phyloP scores from a whole-genome alignment of 2,113 vertebrate species.

The Sebastes fasciatus region DNA sequence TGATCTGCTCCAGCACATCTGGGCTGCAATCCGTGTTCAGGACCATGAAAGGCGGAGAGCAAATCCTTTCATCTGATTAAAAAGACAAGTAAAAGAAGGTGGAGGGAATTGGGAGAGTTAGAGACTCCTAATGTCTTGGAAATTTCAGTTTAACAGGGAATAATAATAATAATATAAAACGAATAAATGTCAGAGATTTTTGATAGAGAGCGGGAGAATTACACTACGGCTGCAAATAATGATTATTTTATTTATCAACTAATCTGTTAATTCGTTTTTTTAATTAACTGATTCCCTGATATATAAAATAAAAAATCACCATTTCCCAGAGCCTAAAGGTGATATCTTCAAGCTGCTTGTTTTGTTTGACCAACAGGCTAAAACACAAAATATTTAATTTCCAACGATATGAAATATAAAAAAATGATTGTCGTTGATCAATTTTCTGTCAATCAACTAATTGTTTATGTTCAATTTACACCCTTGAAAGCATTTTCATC shows the following conservation, averaged over 20 bases:
- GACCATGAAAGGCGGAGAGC: slow-evolving; percentile 99
- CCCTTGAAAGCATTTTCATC: background rate
- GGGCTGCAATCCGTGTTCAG: slow-evolving; percentile 91
- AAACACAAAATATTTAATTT: background rate
- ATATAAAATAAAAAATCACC: no score
- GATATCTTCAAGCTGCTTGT: background rate
- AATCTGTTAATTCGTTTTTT: no score
- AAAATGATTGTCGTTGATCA: background rate
- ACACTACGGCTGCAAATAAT: no score
- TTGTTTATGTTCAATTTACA: background rate
- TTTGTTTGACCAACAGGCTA: background rate
- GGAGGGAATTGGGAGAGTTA: background rate
- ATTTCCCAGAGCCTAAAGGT: no score
- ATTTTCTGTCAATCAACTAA: background rate
- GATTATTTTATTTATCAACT: no score
- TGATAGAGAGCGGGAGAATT: no score
- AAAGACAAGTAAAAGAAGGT: slow-evolving; percentile 23
- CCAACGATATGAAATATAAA: background rate
- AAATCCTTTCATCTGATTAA: slow-evolving; percentile 91
- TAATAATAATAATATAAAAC: background rate
- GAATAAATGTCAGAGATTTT: background rate
- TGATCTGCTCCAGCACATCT: slow-evolving; percentile 92
- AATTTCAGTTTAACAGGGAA: background rate
- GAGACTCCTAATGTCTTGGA: background rate
- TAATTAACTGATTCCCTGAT: no score